phyloP scores from a whole-genome alignment of 2,888 invertebrate genomes.

The Helicoverpa assulta region DNA sequence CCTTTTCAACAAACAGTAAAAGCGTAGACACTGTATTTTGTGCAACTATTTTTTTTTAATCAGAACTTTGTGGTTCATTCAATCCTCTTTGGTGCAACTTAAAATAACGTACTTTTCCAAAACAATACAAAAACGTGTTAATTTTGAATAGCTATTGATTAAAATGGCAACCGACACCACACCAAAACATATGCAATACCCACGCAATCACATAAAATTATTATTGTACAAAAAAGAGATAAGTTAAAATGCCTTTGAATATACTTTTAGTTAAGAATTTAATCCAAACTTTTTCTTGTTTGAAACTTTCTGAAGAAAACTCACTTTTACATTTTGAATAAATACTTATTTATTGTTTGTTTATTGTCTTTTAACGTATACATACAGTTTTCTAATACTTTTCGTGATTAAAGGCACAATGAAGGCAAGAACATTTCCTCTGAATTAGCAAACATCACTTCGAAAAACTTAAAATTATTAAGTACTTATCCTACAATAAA shows the following conservation, averaged over 20 bases:
- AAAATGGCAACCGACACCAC: slow-evolving; percentile 60
- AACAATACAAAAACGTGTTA: slow-evolving; percentile 39
- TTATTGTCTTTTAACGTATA: slow-evolving; percentile 49
- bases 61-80: slow-evolving; percentile 52
- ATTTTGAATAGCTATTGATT: slow-evolving; percentile 28
- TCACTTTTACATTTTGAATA: slow-evolving; percentile 46
- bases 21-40: slow-evolving; percentile 60
- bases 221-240: slow-evolving; percentile 9
- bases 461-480: slow-evolving; percentile 55
- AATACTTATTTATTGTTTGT: slow-evolving; percentile 39
- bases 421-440: slow-evolving; percentile 53
- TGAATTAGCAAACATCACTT: slow-evolving; percentile 57
- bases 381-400: slow-evolving; percentile 32
- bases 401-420: slow-evolving; percentile 60
- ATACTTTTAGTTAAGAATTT: not conserved
- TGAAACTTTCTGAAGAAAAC: not conserved
- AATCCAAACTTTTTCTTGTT: not conserved
- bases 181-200: slow-evolving; percentile 29
- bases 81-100: slow-evolving; percentile 66
- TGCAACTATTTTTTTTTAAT: slow-evolving; percentile 55
- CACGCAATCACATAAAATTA: slow-evolving; percentile 15
- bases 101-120: slow-evolving; percentile 44
- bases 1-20: slow-evolving; percentile 57
- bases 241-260: not conserved
- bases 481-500: slow-evolving; percentile 81